Conservation (phyloP, 1,140 invertebrate genomes). For the Psilanteris sp. region DNA sequence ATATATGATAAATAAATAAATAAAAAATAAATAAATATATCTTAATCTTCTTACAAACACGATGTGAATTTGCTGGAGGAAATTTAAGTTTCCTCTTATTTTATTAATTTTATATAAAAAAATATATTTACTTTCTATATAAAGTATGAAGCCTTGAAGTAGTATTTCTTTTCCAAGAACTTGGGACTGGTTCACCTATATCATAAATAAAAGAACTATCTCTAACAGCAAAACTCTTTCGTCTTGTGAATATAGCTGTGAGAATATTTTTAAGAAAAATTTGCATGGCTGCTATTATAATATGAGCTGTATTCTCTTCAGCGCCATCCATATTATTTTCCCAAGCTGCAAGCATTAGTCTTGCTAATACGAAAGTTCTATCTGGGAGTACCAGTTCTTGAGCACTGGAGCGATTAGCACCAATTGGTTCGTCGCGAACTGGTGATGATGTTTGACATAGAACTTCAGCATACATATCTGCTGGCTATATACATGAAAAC, state of each 20-base stretch:
- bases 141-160: constrained; percentile 70
- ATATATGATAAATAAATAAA: too few relatives aligned
- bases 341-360: constrained; percentile 90
- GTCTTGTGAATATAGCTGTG: constrained; percentile 84
- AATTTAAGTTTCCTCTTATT: too few relatives aligned
- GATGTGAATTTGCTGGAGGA: too few relatives aligned
- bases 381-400: constrained; percentile 88
- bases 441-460: constrained; percentile 75
- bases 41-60: too few relatives aligned
- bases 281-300: constrained; percentile 87
- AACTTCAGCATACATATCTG: constrained; percentile 78
- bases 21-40: too few relatives aligned
- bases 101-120: too few relatives aligned
- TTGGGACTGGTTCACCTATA: constrained; percentile 85
- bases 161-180: constrained; percentile 85
- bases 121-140: constrained; percentile 6
- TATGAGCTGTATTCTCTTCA: constrained; percentile 87
- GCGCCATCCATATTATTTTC: constrained; percentile 89
- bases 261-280: constrained; percentile 89
- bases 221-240: constrained; percentile 86
- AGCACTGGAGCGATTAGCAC: constrained; percentile 81
- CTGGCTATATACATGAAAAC: too few relatives aligned
- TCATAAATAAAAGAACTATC: constrained; percentile 86
- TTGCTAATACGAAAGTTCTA: constrained; percentile 86
- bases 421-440: constrained; percentile 77